Percentiles rank a stretch among this genome's conserved stretches.
Conservation (phyloP, 1,140 invertebrate genomes). For the Drosophila arizonae region DNA sequence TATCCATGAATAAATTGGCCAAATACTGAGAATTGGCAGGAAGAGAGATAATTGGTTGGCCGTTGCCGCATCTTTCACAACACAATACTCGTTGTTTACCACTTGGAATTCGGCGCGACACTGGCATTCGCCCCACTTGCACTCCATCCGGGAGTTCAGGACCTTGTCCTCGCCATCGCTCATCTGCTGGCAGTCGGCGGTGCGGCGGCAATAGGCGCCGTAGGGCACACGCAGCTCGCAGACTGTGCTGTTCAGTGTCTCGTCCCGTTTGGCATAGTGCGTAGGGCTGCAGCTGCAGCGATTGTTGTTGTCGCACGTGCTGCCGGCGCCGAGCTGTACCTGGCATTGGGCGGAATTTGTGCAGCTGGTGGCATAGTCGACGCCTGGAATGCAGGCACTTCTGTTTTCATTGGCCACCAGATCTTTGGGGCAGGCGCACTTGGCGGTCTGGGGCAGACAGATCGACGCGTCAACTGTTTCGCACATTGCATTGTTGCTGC, state of each 20-base stretch:
- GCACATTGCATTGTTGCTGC: conserved; percentile 35
- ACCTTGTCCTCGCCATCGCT: not conserved
- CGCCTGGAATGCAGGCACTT: conserved; percentile 45
- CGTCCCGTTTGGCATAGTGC: conserved; percentile 33
- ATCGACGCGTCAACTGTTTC: conserved; percentile 10
- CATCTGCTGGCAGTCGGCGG: conserved; percentile 54
- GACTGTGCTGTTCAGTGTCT: not conserved
- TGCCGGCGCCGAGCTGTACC: conserved; percentile 33
- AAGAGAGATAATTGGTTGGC: not conserved
- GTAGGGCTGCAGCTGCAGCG: conserved; percentile 37
- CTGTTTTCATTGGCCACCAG: conserved; percentile 46
- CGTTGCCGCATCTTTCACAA: not conserved
- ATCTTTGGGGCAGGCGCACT: conserved; percentile 51
- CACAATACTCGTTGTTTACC: conserved; percentile 37
- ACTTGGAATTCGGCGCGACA: conserved; percentile 30
- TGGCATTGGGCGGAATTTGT: conserved; percentile 41
- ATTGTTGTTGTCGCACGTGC: conserved; percentile 46
- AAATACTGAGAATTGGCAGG: not conserved
- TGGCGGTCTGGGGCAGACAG: conserved; percentile 30
- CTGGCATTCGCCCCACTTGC: conserved; percentile 50
- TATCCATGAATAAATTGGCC: conserved; percentile 26
- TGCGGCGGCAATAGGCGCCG: conserved; percentile 45
- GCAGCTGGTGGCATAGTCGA: conserved; percentile 27
- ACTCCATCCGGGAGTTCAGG: conserved; percentile 33
- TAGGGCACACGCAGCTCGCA: conserved; percentile 40